Percentiles rank a stretch among this genome's conserved stretches.
These are phyloP conservation scores for Aptenodytes patagonicus DNA, from an alignment of 2,113 vertebrate genomes.

Conservation along the genomic window DNA sequence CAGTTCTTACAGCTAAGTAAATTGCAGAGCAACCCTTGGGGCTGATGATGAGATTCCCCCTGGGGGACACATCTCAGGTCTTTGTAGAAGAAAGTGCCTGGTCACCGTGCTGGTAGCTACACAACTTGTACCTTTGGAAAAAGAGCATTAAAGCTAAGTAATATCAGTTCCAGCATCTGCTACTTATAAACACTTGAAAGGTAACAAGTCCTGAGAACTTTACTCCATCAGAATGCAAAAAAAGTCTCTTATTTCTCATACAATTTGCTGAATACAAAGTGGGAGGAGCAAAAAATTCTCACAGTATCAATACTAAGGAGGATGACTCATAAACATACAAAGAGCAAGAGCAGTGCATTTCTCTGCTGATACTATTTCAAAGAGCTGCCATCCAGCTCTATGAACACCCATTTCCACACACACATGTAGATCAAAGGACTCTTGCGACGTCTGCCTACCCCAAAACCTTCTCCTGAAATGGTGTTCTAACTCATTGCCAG, in stretches of 20 bases:
- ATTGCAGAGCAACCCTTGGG: not conserved
- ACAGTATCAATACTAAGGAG: constrained; percentile 17
- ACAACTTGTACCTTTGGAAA: not conserved
- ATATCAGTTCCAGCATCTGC: not conserved
- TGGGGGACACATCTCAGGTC: not conserved
- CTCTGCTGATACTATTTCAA: not conserved
- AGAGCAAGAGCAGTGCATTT: not conserved
- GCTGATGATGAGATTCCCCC: not conserved
- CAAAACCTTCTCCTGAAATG: not conserved
- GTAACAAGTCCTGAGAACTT: not conserved
- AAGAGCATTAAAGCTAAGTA: not conserved
- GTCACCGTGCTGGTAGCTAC: not conserved
- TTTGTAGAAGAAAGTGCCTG: not conserved
- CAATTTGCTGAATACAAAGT: not conserved
- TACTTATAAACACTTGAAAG: not conserved
- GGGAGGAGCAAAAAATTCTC: not conserved
- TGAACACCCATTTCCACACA: not conserved
- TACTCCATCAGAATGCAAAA: not conserved
- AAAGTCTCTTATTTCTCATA: constrained; percentile 29
- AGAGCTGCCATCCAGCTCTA: not conserved
- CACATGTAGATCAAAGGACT: not conserved
- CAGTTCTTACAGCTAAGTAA: not conserved
- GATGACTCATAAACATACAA: constrained; percentile 32
- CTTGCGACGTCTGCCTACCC: not conserved
- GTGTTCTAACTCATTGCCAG: not conserved